Conservation (phyloP, 2,113 vertebrate genomes). For the Nothoprocta pentlandii region DNA sequence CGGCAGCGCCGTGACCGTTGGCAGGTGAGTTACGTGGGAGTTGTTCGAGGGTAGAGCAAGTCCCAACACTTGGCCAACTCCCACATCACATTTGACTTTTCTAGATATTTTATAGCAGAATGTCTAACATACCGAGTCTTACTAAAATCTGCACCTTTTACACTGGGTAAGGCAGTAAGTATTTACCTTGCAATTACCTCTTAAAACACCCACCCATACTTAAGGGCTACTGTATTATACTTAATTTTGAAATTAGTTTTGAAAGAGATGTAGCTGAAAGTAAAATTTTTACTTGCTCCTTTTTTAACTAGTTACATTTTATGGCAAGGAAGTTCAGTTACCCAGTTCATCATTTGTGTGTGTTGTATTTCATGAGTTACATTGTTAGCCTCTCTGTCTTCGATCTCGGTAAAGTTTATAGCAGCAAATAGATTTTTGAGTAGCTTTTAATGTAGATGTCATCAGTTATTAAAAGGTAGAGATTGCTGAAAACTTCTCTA, state of each 20-base stretch:
- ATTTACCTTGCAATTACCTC: neutral
- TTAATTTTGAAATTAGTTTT: neutral
- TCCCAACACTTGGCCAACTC: neutral
- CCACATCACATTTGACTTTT: no score
- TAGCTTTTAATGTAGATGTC: conserved; percentile 48
- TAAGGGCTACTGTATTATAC: neutral
- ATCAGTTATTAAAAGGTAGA: conserved; percentile 10
- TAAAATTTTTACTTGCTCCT: neutral
- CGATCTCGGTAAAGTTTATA: neutral
- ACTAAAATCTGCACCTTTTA: neutral
- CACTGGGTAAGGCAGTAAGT: neutral
- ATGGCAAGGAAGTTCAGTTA: neutral
- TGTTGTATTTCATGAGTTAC: neutral
- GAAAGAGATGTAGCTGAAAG: neutral
- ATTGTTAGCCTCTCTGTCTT: neutral
- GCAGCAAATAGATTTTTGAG: neutral
- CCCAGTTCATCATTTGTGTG: neutral
- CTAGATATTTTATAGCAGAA: no score
- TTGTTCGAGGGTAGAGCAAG: neutral
- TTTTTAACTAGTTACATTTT: neutral
- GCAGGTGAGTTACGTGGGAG: accelerated
- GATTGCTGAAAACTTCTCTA: neutral
- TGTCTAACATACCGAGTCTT: accelerated
- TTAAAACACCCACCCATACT: neutral
- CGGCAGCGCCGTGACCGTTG: accelerated